Evolutionary conservation across 1,140 invertebrate genomes (phyloP), one percentile per base, ranked within the genome.

Genomic region (Drosophila bocki): DNA sequence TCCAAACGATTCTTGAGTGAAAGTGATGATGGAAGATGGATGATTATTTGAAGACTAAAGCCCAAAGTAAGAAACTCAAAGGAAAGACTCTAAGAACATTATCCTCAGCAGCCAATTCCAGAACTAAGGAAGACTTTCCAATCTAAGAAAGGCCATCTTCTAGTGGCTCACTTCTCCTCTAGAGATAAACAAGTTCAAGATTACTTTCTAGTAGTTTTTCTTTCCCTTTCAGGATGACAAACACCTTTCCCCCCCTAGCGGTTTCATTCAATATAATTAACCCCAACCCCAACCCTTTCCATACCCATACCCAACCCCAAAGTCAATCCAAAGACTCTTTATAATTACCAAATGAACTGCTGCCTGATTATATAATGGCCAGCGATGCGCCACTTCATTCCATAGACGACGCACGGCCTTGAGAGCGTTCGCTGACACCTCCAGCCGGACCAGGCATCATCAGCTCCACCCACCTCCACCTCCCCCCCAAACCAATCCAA

Each of bases 351-450:
- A 83, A 75, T 82, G 80, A 83, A 82, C 75, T 80, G 81, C 47
- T 45, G 45, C 39, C 81, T 22, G 80, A 84, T 84, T 84, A 84
- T 84, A 84, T 84, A 84, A 83, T 84, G 64, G 42, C 76, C 48
- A 70, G 65, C 82, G 83, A 86, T 86, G 83, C 83, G 83, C 82
- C 78, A 71, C 57, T 64, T 56, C 72, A 78, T 8, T 48, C 57
- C 65, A 57, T 80, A 78, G 57, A 29, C 6, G 26, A 76, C 58
- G 61, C 62, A 41, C 82, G 84, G 84, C 82, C 83, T 86, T 86
- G 83, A 76, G 71, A 53, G 76, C 83, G 83, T 82, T 62, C 83
- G 76, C 83, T 86, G 83, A 86, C 83, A 85, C 76, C 74, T 81
- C 68, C 47, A 47, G 37, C 35, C 50, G 44, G 56, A 54, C 19